These are phyloP conservation scores for Chelonus insularis DNA, from an alignment of 1,140 invertebrate species.

Conservation along the genomic window DNA sequence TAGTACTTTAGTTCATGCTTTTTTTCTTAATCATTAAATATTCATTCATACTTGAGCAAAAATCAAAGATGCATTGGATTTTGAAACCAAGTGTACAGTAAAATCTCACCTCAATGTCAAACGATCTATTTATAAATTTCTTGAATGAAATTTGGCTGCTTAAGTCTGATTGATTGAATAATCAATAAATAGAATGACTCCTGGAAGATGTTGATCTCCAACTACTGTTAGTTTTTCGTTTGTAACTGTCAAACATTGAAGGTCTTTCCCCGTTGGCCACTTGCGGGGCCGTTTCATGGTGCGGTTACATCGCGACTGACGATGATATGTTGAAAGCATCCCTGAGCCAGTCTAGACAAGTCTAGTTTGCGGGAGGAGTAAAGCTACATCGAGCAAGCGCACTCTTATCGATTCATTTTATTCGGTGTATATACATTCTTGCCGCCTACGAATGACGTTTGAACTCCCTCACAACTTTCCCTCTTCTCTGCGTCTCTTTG, in stretches of 20 bases:
- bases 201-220: background rate
- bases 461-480: background rate
- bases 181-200: background rate
- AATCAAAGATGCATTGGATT: too few species aligned
- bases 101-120: background rate
- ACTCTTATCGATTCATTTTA: constrained; percentile 49
- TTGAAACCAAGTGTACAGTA: too few species aligned
- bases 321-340: constrained; percentile 4
- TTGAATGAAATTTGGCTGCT: too few species aligned
- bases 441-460: background rate
- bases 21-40: too few species aligned
- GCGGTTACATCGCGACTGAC: constrained; percentile 61
- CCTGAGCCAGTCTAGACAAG: background rate
- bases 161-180: too few species aligned
- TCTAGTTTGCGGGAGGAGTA: constrained; percentile 17
- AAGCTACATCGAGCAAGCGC: constrained; percentile 39
- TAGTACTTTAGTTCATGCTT: too few species aligned
- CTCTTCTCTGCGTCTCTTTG: background rate
- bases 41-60: too few species aligned
- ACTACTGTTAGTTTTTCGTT: background rate
- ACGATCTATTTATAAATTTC: background rate
- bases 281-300: constrained; percentile 52
- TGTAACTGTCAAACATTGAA: constrained; percentile 44
- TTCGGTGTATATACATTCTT: background rate
- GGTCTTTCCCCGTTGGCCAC: constrained; percentile 46